Percentiles rank a stretch among this genome's conserved stretches.
Evolutionary conservation across 1,140 invertebrate genomes (phyloP).

Genomic region (Gerris buenoi): DNA sequence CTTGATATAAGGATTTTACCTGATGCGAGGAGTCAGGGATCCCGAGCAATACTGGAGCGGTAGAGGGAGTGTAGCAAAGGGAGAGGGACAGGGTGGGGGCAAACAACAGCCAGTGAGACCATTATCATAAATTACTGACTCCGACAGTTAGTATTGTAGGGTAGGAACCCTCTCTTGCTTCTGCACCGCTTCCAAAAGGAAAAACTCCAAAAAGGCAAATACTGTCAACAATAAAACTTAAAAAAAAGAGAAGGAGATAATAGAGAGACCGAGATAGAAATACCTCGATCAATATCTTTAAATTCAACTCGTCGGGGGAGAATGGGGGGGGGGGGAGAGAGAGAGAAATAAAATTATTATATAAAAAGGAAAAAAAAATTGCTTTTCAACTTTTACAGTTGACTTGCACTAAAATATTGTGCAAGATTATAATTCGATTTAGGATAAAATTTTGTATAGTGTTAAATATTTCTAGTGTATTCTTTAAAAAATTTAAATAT

Average conservation of each 20-base stretch:
- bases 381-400: too few species aligned
- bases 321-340: too few species aligned
- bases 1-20: too few species aligned
- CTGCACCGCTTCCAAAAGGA: background rate
- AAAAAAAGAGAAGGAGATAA: background rate
- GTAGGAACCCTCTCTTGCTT: background rate
- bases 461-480: too few species aligned
- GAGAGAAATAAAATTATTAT: too few species aligned
- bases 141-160: background rate
- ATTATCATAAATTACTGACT: background rate
- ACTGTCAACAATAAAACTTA: background rate
- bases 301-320: too few species aligned
- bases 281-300: background rate
- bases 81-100: background rate
- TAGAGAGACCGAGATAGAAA: background rate
- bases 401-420: too few species aligned
- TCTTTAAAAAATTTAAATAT: too few species aligned
- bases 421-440: too few species aligned
- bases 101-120: background rate
- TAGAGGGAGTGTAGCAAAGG: background rate
- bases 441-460: too few species aligned
- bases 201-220: background rate
- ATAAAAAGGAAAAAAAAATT: too few species aligned
- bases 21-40: background rate
- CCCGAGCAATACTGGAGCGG: background rate